phyloP scores from a whole-genome alignment of 1,140 invertebrate species.

The Lordiphosa clarofinis region DNA sequence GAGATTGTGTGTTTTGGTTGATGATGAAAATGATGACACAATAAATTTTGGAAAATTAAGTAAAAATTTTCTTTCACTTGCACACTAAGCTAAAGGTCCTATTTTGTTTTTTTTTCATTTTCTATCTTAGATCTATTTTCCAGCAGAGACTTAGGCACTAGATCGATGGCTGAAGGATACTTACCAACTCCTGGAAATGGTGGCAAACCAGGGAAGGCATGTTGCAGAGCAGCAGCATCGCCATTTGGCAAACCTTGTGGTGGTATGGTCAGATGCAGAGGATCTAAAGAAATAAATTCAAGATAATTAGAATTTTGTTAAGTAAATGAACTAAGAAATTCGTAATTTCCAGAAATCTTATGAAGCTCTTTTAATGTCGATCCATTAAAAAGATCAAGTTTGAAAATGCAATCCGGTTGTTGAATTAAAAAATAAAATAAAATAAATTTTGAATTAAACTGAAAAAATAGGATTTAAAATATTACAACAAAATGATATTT shows the following conservation, averaged over 20 bases:
- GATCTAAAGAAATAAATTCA: conserved; percentile 46
- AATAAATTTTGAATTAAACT: too few species aligned
- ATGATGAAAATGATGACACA: conserved; percentile 1
- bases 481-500: too few species aligned
- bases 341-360: too few species aligned
- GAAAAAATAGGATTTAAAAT: too few species aligned
- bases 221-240: conserved; percentile 91
- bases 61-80: conserved; percentile 2
- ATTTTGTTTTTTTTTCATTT: neutral
- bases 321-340: too few species aligned
- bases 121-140: conserved; percentile 1
- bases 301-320: too few species aligned
- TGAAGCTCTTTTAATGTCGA: too few species aligned
- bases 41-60: conserved; percentile 2
- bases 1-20: neutral
- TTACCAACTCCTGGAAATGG: conserved; percentile 95
- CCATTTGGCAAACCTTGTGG: conserved; percentile 94
- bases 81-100: conserved; percentile 5
- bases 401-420: too few species aligned
- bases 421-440: too few species aligned
- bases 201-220: conserved; percentile 92
- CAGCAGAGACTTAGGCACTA: neutral
- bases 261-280: conserved; percentile 86
- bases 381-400: too few species aligned
- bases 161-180: conserved; percentile 74